Base-by-base conservation (phyloP, 2,797 vertebrate genomes). In the Chromobotia macracanthus region DNA sequence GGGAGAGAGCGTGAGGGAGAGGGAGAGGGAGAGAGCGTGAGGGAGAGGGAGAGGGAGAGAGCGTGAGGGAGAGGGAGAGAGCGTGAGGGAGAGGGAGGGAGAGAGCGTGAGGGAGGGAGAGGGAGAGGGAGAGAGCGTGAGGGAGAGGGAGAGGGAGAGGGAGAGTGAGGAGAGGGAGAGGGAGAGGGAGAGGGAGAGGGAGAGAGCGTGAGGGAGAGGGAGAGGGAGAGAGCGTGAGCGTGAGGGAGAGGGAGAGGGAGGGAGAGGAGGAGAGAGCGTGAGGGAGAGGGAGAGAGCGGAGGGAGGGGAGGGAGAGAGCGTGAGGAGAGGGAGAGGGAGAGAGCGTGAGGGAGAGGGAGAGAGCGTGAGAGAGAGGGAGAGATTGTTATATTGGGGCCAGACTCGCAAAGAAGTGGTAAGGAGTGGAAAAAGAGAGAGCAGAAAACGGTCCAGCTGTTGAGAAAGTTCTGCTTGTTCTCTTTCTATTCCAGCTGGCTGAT, bases 401-500 rank as follows among this genome's bases (percentile, higher is more conserved):
- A 31, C 53, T 16, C 46, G 11, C 41, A 44, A 10, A 44, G 16
- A 53, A 41, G n/a, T 23, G 7, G 19, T 66, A 75, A 25, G 19
- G 66, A 38, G n/a, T 23, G 7, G 38, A 75, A 19, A 38, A 19
- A 64, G 28, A 77, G 28, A 77, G 35, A 56, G 46, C 48, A 50
- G 66, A 77, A 56, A 67, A 8, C 25, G 5, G 0, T 28, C 56
- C 60, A 51, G 67, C 35, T 0, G 1, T 23, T 55, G 70, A 72
- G 76, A 75, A 79, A 64, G 44, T 61, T 73, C 31, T 41, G 7
- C 69, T 69, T 72, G 58, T 79, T 66, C 71, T 71, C 38, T 60
- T 64, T 41, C 12, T 67, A 41, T 72, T 80, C 55, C 72, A 80
- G 28, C 25, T 73, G 19, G 63, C 78, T 77, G 82, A 73, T 80